Percentiles rank a stretch among this genome's conserved stretches.
phyloP scores from a whole-genome alignment of 1,140 invertebrate species.

The Orussus abietinus region DNA sequence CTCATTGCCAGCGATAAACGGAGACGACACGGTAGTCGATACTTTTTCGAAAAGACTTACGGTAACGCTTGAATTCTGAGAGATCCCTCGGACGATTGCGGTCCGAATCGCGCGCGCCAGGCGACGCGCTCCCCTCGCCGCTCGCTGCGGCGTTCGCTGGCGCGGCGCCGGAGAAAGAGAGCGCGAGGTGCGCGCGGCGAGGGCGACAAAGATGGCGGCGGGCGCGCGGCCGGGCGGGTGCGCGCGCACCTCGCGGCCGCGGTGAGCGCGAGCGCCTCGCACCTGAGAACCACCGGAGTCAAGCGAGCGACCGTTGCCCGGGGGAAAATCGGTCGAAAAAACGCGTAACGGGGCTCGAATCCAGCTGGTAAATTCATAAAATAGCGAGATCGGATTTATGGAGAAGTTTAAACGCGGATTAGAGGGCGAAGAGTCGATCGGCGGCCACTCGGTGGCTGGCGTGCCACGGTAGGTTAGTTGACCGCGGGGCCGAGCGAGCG shows the following conservation, averaged over 20 bases:
- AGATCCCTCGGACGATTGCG: too few relatives aligned
- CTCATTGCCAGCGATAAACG: too few relatives aligned
- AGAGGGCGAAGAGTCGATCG: too few relatives aligned
- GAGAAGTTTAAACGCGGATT: constrained; percentile 8
- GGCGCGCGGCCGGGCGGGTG: constrained; percentile 7
- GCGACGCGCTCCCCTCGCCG: constrained; percentile 2
- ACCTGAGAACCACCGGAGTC: constrained; percentile 49
- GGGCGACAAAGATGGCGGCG: too few relatives aligned
- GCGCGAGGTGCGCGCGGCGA: neutral
- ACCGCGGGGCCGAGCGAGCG: constrained; percentile 52
- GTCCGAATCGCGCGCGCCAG: constrained; percentile 7
- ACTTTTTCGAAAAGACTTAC: too few relatives aligned
- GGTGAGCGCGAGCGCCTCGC: constrained; percentile 42
- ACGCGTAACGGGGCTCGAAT: too few relatives aligned
- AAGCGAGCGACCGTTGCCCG: constrained; percentile 18
- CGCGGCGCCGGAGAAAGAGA: too few relatives aligned
- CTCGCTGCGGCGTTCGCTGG: too few relatives aligned
- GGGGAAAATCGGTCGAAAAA: neutral
- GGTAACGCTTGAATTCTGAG: too few relatives aligned
- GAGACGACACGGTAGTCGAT: too few relatives aligned
- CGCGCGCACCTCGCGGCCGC: constrained; percentile 19
- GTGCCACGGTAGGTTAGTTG: constrained; percentile 51
- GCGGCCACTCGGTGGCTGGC: too few relatives aligned
- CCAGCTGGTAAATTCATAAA: constrained; percentile 16
- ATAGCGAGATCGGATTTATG: constrained; percentile 19